A percentile compares a stretch with the other conserved stretches of the same genome.
Conservation (phyloP, 2,888 invertebrate species). For the Dolomedes plantarius region DNA sequence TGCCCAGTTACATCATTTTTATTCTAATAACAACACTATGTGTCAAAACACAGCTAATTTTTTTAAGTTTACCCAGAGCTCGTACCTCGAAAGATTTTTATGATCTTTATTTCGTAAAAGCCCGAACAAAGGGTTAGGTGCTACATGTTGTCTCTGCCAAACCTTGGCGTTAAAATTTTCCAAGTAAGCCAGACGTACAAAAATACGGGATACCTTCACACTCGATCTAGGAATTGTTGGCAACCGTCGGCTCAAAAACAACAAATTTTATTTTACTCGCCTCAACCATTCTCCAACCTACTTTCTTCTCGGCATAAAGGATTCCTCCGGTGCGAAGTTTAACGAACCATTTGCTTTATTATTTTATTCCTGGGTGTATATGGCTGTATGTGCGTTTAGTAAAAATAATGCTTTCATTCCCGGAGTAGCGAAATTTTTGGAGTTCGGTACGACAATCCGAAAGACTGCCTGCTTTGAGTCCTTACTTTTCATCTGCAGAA, state of each 20-base stretch:
- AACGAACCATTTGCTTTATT: background rate
- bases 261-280: background rate
- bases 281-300: background rate
- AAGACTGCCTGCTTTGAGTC: no score
- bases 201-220: background rate
- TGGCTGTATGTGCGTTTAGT: background rate
- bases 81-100: no score
- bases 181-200: background rate
- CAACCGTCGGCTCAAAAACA: background rate
- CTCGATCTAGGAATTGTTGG: background rate
- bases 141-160: background rate
- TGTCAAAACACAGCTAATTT: no score
- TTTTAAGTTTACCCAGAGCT: no score
- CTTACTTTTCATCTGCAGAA: no score
- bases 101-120: no score
- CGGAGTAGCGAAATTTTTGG: no score
- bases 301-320: background rate
- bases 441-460: no score
- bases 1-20: no score
- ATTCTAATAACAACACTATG: no score
- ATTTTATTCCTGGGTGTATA: background rate
- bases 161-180: background rate
- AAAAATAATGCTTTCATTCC: no score
- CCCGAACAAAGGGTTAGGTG: background rate
- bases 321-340: background rate